These are phyloP conservation scores for Cheilosia grossa DNA, from an alignment of 2,888 invertebrate species.

Conservation along the genomic window DNA sequence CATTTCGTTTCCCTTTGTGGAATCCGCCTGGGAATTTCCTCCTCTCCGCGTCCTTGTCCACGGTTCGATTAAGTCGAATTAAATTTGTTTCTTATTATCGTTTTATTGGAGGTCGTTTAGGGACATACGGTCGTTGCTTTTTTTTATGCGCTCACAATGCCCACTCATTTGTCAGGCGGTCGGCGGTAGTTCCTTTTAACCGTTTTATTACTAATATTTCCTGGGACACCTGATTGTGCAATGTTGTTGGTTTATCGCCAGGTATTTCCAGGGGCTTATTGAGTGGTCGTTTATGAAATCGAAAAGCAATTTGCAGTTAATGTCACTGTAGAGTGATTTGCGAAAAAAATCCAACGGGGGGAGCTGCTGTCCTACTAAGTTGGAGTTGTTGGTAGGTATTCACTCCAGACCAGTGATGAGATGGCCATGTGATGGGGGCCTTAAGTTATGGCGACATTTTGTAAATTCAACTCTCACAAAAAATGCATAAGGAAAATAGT, in stretches of 20 bases:
- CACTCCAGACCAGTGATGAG: too few species aligned
- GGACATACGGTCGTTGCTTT: slow-evolving; percentile 20
- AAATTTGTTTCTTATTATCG: slow-evolving; percentile 70
- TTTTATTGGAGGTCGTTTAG: slow-evolving; percentile 68
- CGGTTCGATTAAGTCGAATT: slow-evolving; percentile 57
- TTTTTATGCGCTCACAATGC: slow-evolving; percentile 41
- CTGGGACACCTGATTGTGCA: slow-evolving; percentile 70
- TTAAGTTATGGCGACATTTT: too few species aligned
- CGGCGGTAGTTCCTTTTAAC: slow-evolving; percentile 56
- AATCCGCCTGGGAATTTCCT: slow-evolving; percentile 38
- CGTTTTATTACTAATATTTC: slow-evolving; percentile 64
- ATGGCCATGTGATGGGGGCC: too few species aligned
- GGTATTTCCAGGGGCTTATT: slow-evolving; percentile 35
- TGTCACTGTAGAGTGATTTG: slow-evolving; percentile 67
- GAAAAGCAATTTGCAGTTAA: slow-evolving; percentile 74
- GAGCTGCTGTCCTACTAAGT: not conserved
- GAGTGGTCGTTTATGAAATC: slow-evolving; percentile 61
- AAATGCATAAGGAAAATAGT: too few species aligned
- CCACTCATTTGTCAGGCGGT: slow-evolving; percentile 61
- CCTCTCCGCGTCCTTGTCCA: not conserved
- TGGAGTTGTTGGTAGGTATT: too few species aligned
- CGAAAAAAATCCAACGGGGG: not conserved
- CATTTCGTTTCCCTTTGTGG: slow-evolving; percentile 5
- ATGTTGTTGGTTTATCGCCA: slow-evolving; percentile 62
- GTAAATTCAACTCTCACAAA: too few species aligned